Base-by-base conservation (phyloP, 2,113 vertebrate species). In the Rhinogobius similis region DNA sequence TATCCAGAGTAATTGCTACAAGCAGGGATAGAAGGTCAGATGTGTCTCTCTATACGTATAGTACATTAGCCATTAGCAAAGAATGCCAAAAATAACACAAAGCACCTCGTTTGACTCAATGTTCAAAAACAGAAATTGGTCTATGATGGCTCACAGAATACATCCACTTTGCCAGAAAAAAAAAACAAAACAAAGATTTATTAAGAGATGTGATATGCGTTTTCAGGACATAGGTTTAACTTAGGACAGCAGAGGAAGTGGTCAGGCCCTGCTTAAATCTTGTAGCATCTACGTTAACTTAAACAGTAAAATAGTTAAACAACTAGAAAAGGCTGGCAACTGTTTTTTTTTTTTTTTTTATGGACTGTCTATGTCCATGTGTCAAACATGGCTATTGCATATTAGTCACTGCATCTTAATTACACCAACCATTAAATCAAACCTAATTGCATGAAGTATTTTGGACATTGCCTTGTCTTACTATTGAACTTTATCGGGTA, bases 111-210 rank as follows among this genome's bases (percentile, higher is more conserved):
- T 66, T 27, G 62, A 44, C 32, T 48, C 4, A 39, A 55, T 24
- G 1, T 59, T 4, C 66, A 72, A 63, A n/a, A n/a, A n/a, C 18
- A 32, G 65, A 43, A 21, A 18, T 23, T 4, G 68, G 66, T 23
- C 12, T 26, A 4, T 62, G 26, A 29, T 58, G 36, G 50, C 26
- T n/a, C 39, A 11, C 64, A 78, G 64, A 5, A 5, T 36, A 12
- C 13, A n/a, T 44, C 67, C 13, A n/a, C 68, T 62, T 48, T 77
- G 52, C 75, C 75, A 82, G 64, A 36, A 58, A 75, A 82, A 65
- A 86, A 82, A 68, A 82, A 36, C 53, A 75, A 82, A 65, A 86
- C 81, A 68, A 82, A 13, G 53, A 67, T 53, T 62, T 62, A 59
- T 18, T 58, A 67, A 44, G 58, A 26, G 59, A 79, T 70, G 74